Evolutionary conservation across 2,888 invertebrate genomes (phyloP), one percentile per base, ranked within the genome.

Genomic region (Epirrita christyi): DNA sequence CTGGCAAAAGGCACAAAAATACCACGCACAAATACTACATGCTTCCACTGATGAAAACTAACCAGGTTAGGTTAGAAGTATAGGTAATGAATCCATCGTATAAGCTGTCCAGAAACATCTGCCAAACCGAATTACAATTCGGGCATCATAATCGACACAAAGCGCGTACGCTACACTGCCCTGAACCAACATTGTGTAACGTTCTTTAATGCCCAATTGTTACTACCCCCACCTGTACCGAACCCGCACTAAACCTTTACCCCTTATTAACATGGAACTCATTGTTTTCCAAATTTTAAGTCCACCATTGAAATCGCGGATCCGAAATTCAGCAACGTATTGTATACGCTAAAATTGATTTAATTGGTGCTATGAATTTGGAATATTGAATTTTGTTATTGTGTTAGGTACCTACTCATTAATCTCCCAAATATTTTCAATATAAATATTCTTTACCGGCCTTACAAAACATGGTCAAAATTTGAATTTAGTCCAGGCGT

Each of bases 281-380:
- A 90, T 92, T 92, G 91, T 92, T 89, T 89, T 83, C 83, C 74
- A 85, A 78, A 84, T 87, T 89, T 83, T 85, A 86, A 86, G 85
- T 75, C 71, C 68, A 67, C 72, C 67, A 75, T 80, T 81, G 74
- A 81, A 81, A 68, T 67, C 64, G 66, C 61, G 69, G 71, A 72
- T 75, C 63, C 72, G 65, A 61, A 71, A 73, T 71, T 75, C 69
- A 73, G 76, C 73, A 76, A 76, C 75, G 66, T 76, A 72, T 71
- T 72, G 64, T 32, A 63, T 70, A 68, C 72, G 67, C 70, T 67
- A 64, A 68, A 68, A 73, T 67, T 59, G 62, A 72, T 73, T 80
- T 73, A 73, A 80, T 78, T 75, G 72, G 47, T 50, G 36, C 48
- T 50, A 41, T 36, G 46, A 36, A 54, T 54, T 55, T 34, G 15